Evolutionary conservation across 64 coral and sea anemone species (phyloP).

Genomic region (Catalaphyllia jardinei): DNA sequence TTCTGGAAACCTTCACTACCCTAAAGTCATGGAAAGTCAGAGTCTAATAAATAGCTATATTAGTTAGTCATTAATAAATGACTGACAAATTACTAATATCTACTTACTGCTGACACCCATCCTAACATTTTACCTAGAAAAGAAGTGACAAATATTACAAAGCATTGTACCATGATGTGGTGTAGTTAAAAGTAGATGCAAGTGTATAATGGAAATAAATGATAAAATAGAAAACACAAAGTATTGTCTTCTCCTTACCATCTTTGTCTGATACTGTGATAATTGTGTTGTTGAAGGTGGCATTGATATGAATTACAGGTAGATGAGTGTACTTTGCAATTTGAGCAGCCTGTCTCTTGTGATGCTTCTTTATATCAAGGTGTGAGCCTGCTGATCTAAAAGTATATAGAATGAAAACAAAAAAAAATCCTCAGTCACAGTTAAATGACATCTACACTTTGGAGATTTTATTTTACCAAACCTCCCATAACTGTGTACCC

Average conservation of each 20-base stretch:
- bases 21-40: conserved; percentile 1
- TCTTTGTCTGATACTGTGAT: conserved; percentile 82
- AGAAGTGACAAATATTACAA: conserved; percentile 6
- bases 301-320: conserved; percentile 88
- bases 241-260: conserved; percentile 40
- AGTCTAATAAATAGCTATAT: too few relatives aligned
- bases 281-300: conserved; percentile 93
- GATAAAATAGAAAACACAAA: background rate
- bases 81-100: background rate
- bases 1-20: conserved; percentile 90
- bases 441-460: too few relatives aligned
- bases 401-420: background rate
- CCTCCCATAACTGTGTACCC: too few relatives aligned
- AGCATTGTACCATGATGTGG: background rate
- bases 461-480: too few relatives aligned
- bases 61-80: background rate
- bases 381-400: conserved; percentile 24
- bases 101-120: conserved; percentile 97
- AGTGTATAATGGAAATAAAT: background rate
- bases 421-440: background rate
- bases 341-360: background rate
- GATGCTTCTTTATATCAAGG: conserved; percentile 29
- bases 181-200: background rate
- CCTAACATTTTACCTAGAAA: conserved; percentile 82
- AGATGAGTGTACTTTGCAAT: conserved; percentile 66